Evolutionary conservation across 2,113 vertebrate genomes (phyloP), one percentile per base, ranked within the genome.

Genomic region (Cyanoramphus novaezelandiae): DNA sequence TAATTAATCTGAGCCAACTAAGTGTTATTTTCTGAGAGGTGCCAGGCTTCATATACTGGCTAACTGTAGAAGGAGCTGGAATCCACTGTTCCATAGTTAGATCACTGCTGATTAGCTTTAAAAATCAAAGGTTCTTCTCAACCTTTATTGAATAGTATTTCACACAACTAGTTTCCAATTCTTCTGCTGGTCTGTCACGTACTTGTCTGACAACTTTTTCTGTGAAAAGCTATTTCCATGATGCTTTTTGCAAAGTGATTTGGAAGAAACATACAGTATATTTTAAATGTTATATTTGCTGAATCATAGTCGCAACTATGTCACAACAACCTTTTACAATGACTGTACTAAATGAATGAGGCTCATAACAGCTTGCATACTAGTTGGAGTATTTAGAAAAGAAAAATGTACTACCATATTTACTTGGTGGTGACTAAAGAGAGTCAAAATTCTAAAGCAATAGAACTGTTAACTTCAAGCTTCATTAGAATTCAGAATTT

Each of bases 81-180:
- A 92, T 70, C 14, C 68, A 67, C 41, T 63, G 31, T 80, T 92
- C 46, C 91, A 25, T 88, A 92, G 79, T 55, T 33, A 86, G 63
- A 16, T 81, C 64, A 83, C 47, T 81, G 17, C 28, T 78, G 47
- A 90, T 88, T 55, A 86, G 23, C 23, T 80, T 55, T 74, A 81
- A 93, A 92, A 94, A 83, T 71, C 35, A 70, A 70, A 83, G 71
- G 5, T 50, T 92, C 64, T 90, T 94, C 59, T 92, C 79, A 80
- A 46, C 29, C 59, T 67, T 35, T 90, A 85, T 39, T 1, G 13
- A 90, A 53, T 1, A 5, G 43, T 13, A 43, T 55, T 93, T 81
- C 46, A 80, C 70, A 70, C 5, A 70, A 43, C 1, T 7, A 65
- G 5, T 74, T 94, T 92, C 79, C 90, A 17, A 71, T 92, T 28